phyloP scores from a whole-genome alignment of 2,888 invertebrate genomes.

The Eugnorisma glareosa region DNA sequence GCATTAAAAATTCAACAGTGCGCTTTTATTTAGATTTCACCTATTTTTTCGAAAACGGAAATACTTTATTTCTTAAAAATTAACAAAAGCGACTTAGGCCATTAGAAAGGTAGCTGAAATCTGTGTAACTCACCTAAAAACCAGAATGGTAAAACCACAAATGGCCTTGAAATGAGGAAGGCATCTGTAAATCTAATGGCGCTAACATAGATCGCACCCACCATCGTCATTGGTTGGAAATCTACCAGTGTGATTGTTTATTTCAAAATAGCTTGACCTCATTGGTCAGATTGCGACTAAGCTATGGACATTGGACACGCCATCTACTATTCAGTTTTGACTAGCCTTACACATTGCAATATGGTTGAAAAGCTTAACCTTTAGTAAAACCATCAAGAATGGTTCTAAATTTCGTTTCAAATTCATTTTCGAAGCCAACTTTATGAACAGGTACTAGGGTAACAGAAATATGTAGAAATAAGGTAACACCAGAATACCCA shows the following conservation, averaged over 20 bases:
- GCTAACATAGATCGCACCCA: too few relatives aligned
- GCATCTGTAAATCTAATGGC: too few relatives aligned
- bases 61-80: background rate
- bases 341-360: background rate
- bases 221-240: too few relatives aligned
- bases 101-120: background rate
- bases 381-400: background rate
- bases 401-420: background rate
- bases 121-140: background rate
- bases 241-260: too few relatives aligned
- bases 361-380: background rate
- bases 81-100: background rate
- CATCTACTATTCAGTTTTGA: too few relatives aligned
- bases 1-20: background rate
- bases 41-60: background rate
- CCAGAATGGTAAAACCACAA: background rate
- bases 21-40: background rate
- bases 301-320: too few relatives aligned
- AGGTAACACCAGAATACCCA: constrained; percentile 35
- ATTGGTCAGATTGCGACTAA: too few relatives aligned
- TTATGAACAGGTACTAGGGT: background rate
- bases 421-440: background rate
- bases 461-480: constrained; percentile 2
- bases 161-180: background rate
- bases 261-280: too few relatives aligned